A percentile compares a stretch with the other conserved stretches of the same genome.
phyloP scores from a whole-genome alignment of 1,140 invertebrate species.

The Drosophila melanogaster region DNA sequence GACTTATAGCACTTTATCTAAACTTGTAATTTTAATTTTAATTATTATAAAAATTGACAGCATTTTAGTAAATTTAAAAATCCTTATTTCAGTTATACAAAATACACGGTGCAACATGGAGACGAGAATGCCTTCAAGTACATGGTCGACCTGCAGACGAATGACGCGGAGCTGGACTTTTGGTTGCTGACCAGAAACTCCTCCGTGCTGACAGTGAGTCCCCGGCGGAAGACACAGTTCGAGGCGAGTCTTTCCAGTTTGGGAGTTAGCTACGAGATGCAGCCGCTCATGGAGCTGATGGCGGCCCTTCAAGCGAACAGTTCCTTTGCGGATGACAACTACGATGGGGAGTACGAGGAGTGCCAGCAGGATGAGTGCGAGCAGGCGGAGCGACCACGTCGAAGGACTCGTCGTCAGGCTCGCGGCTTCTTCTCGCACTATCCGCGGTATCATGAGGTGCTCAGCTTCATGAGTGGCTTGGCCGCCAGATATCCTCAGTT shows the following conservation, averaged over 20 bases:
- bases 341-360: slow-evolving; percentile 37
- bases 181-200: slow-evolving; percentile 70
- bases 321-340: slow-evolving; percentile 46
- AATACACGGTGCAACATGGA: slow-evolving; percentile 71
- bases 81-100: slow-evolving; percentile 53
- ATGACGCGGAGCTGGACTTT: slow-evolving; percentile 62
- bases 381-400: slow-evolving; percentile 49
- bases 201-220: slow-evolving; percentile 68
- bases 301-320: slow-evolving; percentile 58
- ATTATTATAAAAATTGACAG: no score
- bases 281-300: slow-evolving; percentile 73
- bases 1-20: no score
- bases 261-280: slow-evolving; percentile 57
- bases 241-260: slow-evolving; percentile 57
- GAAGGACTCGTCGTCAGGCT: slow-evolving; percentile 66
- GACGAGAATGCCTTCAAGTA: slow-evolving; percentile 57
- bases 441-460: slow-evolving; percentile 74
- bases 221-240: slow-evolving; percentile 45
- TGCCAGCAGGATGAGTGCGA: slow-evolving; percentile 56
- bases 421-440: slow-evolving; percentile 75
- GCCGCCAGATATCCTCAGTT: slow-evolving; percentile 72
- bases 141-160: slow-evolving; percentile 74
- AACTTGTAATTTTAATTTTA: no score
- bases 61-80: neutral
- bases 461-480: slow-evolving; percentile 76